Base-by-base conservation (phyloP, 2,797 vertebrate genomes). In the Cetoscarus ocellatus region DNA sequence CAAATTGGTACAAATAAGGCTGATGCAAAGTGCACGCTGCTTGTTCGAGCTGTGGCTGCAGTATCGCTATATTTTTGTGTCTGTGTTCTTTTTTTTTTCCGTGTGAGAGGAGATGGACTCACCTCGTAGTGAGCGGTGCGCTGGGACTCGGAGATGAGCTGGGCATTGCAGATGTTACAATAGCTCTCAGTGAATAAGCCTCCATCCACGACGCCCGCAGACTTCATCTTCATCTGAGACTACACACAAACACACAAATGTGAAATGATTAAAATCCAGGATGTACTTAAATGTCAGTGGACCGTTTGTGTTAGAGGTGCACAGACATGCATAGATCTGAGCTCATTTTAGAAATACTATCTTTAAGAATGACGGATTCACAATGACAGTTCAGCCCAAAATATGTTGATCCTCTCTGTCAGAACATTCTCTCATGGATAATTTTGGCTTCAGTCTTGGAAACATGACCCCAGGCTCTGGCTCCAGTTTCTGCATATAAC, bases 71-170 rank as follows among this genome's bases (percentile, higher is more conserved):
- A n/a, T 73, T 67, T 15, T 49, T n/a, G 1, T 43, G 34, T 15
- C 10, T 40, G 10, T 14, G 17, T 8, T n/a, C n/a, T n/a, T n/a
- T 60, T 66, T 15, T 43, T 68, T 49, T 76, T n/a, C 52, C 52
- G 35, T 40, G 6, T 17, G 35, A 69, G 55, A 38, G 42, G 65
- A 76, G 66, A 61, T 13, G 10, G 60, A 86, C 88, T 91, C 77
- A 95, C 94, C 94, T 95, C 94, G 5, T 95, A 95, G 87, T 95
- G 94, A 81, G 94, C 94, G 15, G 93, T 94, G 71, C 94, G 92
- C 91, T 95, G 94, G 69, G 94, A 95, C 89, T 94, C 93, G 1
- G 94, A 95, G 90, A 95, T 95, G 81, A 95, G 93, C 89, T 95
- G 94, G 77, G 94, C 94, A 74, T 95, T 95, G 87, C 94, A 95